Conservation (phyloP, 1,140 invertebrate genomes). For the Brachionus manjavacas region DNA sequence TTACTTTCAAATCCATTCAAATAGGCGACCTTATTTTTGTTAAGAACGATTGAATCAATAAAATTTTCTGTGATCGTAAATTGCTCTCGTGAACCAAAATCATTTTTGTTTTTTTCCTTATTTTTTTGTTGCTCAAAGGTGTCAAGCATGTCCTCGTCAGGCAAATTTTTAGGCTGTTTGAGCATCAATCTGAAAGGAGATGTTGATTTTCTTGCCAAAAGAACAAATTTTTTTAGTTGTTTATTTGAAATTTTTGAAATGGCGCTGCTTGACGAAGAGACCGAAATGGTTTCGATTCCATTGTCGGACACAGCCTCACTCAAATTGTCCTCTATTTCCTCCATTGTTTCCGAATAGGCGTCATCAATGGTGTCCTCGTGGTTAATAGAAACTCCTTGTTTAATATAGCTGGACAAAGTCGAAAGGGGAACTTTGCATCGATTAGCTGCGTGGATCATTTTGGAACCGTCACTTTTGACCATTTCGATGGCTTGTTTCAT, state of each 20-base stretch:
- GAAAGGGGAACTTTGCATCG: neutral
- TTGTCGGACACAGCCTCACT: neutral
- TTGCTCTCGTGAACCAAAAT: neutral
- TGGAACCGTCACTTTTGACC: neutral
- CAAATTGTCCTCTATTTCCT: neutral
- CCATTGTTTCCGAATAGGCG: neutral
- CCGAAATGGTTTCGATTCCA: neutral
- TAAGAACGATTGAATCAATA: neutral
- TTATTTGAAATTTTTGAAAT: neutral
- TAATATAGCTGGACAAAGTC: neutral
- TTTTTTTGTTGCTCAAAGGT: neutral
- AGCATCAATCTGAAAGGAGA: neutral
- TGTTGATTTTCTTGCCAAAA: neutral
- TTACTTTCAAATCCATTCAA: slow-evolving; percentile 7
- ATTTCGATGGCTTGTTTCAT: slow-evolving; percentile 12
- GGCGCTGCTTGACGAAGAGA: neutral
- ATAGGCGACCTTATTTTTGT: neutral
- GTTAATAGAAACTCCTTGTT: neutral
- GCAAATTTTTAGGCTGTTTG: neutral
- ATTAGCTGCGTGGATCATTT: neutral
- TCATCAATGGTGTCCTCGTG: neutral
- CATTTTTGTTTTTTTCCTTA: neutral
- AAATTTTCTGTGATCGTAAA: neutral
- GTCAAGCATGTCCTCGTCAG: neutral
- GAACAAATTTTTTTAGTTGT: neutral